Conservation (phyloP, 2,113 vertebrate genomes). For the Apistogramma diplotaenia region DNA sequence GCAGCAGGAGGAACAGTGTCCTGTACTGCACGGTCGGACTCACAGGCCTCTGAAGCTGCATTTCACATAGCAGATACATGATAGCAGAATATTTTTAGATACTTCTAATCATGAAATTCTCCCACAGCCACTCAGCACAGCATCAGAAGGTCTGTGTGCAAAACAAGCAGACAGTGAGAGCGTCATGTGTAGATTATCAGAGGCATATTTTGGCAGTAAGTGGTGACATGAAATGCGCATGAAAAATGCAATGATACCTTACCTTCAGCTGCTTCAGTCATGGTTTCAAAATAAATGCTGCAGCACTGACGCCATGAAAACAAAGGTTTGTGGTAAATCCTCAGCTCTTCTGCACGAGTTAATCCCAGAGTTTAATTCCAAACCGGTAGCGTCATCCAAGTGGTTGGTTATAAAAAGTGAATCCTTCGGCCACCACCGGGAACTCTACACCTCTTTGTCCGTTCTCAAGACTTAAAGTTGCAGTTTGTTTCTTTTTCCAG, state of each 20-base stretch:
- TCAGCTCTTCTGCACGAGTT: neutral
- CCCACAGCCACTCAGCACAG: neutral
- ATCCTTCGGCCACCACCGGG: neutral
- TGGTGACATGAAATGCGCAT: neutral
- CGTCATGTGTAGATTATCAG: neutral
- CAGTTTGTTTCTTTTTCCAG: neutral
- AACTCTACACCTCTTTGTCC: slow-evolving; percentile 1
- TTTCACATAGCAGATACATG: slow-evolving; percentile 60
- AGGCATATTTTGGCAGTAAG: neutral
- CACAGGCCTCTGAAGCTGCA: slow-evolving; percentile 6
- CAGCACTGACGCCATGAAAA: slow-evolving; percentile 43
- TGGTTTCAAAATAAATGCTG: slow-evolving; percentile 16
- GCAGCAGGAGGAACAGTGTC: neutral
- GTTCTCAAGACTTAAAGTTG: neutral
- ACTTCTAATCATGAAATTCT: slow-evolving; percentile 21
- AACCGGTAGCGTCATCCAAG: neutral
- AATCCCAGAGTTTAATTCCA: slow-evolving; percentile 40
- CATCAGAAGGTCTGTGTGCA: neutral
- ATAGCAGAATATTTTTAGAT: slow-evolving; percentile 68
- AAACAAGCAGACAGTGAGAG: neutral
- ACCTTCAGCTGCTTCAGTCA: slow-evolving; percentile 69
- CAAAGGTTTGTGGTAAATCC: slow-evolving; percentile 4
- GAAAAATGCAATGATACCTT: slow-evolving; percentile 5
- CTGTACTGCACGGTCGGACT: neutral
- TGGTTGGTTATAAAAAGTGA: neutral